These are phyloP conservation scores for Amphiprion ocellaris DNA, from an alignment of 2,113 vertebrate species.

Conservation along the genomic window DNA sequence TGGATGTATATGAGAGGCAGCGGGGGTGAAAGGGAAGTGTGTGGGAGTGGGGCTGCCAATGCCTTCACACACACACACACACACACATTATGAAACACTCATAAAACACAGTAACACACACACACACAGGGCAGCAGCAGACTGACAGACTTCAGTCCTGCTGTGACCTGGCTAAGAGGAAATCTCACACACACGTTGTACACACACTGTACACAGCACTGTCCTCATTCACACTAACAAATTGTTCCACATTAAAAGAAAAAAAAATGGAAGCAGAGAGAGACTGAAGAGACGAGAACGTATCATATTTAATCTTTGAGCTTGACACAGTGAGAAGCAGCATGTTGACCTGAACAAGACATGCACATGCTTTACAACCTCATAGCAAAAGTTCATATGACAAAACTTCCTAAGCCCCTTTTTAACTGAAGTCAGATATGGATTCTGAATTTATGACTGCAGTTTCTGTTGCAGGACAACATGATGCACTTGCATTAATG, in stretches of 20 bases:
- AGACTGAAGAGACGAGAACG: not conserved
- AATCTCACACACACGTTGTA: slow-evolving; percentile 27
- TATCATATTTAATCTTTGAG: not conserved
- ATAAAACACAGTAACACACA: slow-evolving; percentile 33
- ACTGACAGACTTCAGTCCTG: slow-evolving; percentile 39
- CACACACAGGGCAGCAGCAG: slow-evolving; percentile 23
- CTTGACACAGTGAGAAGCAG: too few species aligned
- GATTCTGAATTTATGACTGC: too few species aligned
- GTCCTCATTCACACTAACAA: too few species aligned
- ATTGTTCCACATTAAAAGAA: too few species aligned
- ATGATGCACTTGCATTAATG: too few species aligned
- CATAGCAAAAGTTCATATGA: not conserved
- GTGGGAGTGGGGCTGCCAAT: slow-evolving; percentile 7
- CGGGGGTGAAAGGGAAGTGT: slow-evolving; percentile 6
- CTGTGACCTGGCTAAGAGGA: slow-evolving; percentile 49
- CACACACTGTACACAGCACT: not conserved
- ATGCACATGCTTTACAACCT: not conserved
- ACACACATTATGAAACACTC: slow-evolving; percentile 42
- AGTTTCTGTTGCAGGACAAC: too few species aligned
- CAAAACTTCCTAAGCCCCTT: too few species aligned
- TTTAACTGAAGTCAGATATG: too few species aligned
- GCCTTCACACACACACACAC: slow-evolving; percentile 52
- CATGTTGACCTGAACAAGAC: too few species aligned
- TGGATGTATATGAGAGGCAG: too few species aligned
- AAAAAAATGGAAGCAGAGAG: not conserved